These are phyloP conservation scores for Oncorhynchus masou DNA, from an alignment of 2,113 vertebrate genomes.

Conservation along the genomic window DNA sequence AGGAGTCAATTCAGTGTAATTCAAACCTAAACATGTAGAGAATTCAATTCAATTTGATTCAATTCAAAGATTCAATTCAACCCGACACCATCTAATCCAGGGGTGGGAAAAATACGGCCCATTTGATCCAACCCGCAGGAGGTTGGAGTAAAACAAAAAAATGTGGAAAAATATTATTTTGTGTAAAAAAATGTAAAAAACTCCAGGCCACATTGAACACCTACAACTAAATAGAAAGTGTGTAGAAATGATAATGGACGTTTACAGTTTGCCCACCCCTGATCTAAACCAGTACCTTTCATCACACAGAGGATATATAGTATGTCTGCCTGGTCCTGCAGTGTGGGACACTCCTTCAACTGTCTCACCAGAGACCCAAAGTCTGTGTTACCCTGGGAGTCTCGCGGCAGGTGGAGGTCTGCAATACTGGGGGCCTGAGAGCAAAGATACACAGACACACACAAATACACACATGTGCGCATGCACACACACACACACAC, in stretches of 20 bases:
- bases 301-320: slow-evolving; percentile 91
- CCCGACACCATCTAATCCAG: too few species aligned
- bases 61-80: too few species aligned
- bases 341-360: slow-evolving; percentile 85
- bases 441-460: slow-evolving; percentile 6
- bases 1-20: neutral
- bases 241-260: too few species aligned
- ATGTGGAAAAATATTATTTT: too few species aligned
- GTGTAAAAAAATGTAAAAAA: too few species aligned
- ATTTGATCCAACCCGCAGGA: too few species aligned
- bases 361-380: slow-evolving; percentile 82
- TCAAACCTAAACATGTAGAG: neutral
- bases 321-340: slow-evolving; percentile 97
- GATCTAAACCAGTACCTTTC: slow-evolving; percentile 75
- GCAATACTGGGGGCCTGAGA: slow-evolving; percentile 64
- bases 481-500: too few species aligned
- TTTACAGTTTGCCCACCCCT: neutral
- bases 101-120: too few species aligned
- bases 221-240: too few species aligned
- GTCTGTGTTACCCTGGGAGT: slow-evolving; percentile 86
- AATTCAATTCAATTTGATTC: neutral
- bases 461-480: too few species aligned
- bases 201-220: too few species aligned
- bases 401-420: slow-evolving; percentile 82
- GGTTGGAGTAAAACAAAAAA: too few species aligned